These are phyloP conservation scores for Chromoteleia sp. DNA, from an alignment of 2,888 invertebrate genomes.

Conservation along the genomic window DNA sequence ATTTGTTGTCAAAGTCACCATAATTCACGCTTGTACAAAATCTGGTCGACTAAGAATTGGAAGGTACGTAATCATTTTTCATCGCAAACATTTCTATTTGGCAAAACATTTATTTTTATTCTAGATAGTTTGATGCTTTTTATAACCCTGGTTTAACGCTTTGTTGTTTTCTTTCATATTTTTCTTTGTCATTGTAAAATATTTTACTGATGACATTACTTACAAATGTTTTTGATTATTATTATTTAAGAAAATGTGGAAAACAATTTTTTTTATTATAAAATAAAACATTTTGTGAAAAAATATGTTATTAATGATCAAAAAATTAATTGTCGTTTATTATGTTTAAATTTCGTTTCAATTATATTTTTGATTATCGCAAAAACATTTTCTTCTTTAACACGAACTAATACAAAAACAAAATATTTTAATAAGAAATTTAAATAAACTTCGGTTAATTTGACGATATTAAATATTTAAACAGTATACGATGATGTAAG, in stretches of 20 bases:
- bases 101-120: constrained; percentile 56
- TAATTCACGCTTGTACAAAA: constrained; percentile 56
- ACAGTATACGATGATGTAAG: neutral
- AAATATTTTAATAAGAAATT: too few relatives aligned
- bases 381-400: too few relatives aligned
- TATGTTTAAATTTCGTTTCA: too few relatives aligned
- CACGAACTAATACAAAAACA: too few relatives aligned
- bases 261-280: too few relatives aligned
- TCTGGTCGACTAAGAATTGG: constrained; percentile 49
- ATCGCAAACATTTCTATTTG: constrained; percentile 51
- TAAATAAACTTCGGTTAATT: neutral
- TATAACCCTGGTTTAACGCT: constrained; percentile 41
- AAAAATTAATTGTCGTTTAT: too few relatives aligned
- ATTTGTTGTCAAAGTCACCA: constrained; percentile 45
- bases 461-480: neutral
- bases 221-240: constrained; percentile 38
- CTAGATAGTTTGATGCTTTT: constrained; percentile 39
- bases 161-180: constrained; percentile 5
- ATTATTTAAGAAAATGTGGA: too few relatives aligned
- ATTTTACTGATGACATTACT: constrained; percentile 30
- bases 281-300: too few relatives aligned
- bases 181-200: neutral
- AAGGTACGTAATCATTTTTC: constrained; percentile 49
- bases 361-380: too few relatives aligned
- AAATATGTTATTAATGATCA: too few relatives aligned